These are phyloP conservation scores for Drosophila leontia DNA, from an alignment of 1,140 invertebrate genomes.

Conservation along the genomic window DNA sequence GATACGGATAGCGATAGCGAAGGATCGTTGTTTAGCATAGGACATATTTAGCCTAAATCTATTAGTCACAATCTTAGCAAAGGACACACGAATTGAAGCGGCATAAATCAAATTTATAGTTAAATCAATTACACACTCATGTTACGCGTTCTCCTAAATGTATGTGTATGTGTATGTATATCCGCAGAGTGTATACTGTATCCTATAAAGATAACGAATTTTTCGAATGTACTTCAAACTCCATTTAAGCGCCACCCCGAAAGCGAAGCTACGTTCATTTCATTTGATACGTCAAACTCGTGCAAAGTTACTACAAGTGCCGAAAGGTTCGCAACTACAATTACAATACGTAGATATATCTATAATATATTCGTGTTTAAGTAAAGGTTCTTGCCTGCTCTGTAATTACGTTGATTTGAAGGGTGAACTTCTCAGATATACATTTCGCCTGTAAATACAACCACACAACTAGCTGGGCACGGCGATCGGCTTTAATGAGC, in stretches of 20 bases:
- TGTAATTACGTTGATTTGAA: slow-evolving; percentile 24
- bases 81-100: slow-evolving; percentile 27
- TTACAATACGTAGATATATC: slow-evolving; percentile 5
- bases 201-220: slow-evolving; percentile 38
- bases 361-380: background rate
- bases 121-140: slow-evolving; percentile 46
- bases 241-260: slow-evolving; percentile 11
- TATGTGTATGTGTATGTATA: slow-evolving; percentile 33
- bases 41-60: slow-evolving; percentile 39
- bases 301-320: slow-evolving; percentile 42
- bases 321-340: slow-evolving; percentile 18
- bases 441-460: slow-evolving; percentile 69
- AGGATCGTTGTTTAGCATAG: slow-evolving; percentile 38
- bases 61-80: slow-evolving; percentile 68
- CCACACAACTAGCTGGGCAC: slow-evolving; percentile 40
- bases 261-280: slow-evolving; percentile 16
- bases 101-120: slow-evolving; percentile 75
- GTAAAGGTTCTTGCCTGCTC: background rate
- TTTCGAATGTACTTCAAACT: slow-evolving; percentile 24
- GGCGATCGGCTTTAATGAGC: slow-evolving; percentile 46
- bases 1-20: slow-evolving; percentile 31
- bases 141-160: slow-evolving; percentile 34
- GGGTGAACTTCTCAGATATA: slow-evolving; percentile 29
- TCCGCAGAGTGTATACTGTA: slow-evolving; percentile 22
- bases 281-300: slow-evolving; percentile 13